Percentiles rank a stretch among this genome's conserved stretches.
These are phyloP conservation scores for Spermophilus dauricus DNA, from an alignment of 2,113 vertebrate genomes.

Conservation along the genomic window DNA sequence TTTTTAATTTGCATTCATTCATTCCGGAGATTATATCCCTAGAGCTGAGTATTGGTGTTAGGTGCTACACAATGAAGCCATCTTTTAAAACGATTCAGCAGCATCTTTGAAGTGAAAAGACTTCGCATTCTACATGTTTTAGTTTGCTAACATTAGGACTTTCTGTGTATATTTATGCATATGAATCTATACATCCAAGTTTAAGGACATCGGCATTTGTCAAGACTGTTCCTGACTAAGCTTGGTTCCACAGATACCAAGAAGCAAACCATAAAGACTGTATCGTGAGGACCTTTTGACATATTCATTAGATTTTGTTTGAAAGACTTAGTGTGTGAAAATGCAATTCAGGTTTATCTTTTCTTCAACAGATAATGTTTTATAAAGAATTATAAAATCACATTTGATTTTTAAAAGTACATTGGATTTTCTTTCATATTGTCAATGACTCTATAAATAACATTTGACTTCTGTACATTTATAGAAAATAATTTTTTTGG, in stretches of 20 bases:
- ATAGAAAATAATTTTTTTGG: conserved; percentile 31
- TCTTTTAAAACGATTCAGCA: not conserved
- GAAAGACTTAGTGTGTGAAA: not conserved
- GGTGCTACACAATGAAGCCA: not conserved
- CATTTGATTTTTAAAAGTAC: not conserved
- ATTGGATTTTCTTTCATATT: not conserved
- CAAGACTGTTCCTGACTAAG: not conserved
- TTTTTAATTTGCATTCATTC: not conserved
- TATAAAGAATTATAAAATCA: not conserved
- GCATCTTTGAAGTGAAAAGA: not conserved
- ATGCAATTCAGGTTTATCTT: not conserved
- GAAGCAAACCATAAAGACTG: not conserved
- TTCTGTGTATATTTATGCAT: not conserved
- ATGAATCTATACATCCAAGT: not conserved
- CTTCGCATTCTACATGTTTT: not conserved
- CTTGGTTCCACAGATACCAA: not conserved
- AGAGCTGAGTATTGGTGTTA: not conserved
- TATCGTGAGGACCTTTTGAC: not conserved
- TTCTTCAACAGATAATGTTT: not conserved
- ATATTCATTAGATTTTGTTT: not conserved
- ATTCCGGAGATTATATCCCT: not conserved
- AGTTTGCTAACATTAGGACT: not conserved
- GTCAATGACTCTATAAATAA: not conserved
- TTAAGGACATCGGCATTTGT: not conserved
- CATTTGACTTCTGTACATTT: conserved; percentile 11